Conservation (phyloP, 2,113 vertebrate genomes). For the Steatornis caripensis region DNA sequence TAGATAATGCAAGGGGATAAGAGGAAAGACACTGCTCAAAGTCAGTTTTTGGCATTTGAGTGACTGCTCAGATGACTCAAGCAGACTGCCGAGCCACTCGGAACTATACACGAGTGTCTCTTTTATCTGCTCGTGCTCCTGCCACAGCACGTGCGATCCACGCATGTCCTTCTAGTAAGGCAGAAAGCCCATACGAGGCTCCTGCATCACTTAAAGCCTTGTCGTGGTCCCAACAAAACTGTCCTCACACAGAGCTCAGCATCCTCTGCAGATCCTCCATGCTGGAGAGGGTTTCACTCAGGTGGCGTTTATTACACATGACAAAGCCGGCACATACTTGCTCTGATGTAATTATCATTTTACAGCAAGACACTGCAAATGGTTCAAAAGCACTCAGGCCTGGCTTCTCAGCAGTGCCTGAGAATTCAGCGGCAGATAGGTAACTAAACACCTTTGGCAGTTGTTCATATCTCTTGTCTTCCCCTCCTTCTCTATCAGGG, state of each 20-base stretch:
- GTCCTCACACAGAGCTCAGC: background rate
- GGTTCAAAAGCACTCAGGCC: background rate
- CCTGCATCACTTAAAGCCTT: background rate
- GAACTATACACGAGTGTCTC: rapidly evolving
- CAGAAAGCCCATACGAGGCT: background rate
- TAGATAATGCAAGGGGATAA: background rate
- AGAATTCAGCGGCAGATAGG: background rate
- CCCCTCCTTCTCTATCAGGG: background rate
- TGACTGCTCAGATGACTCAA: background rate
- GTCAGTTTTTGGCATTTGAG: background rate
- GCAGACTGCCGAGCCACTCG: background rate
- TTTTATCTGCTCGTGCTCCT: background rate
- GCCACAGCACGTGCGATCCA: background rate
- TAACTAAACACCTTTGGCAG: background rate
- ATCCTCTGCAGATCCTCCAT: background rate
- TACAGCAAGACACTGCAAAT: conserved; percentile 10
- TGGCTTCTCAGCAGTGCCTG: background rate
- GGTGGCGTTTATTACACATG: background rate
- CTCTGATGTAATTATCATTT: background rate
- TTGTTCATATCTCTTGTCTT: background rate
- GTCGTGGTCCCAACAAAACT: no score
- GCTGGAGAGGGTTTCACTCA: background rate
- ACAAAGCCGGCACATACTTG: background rate
- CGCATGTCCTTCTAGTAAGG: background rate
- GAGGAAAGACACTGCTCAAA: background rate